These are phyloP conservation scores for Diarsia rubi DNA, from an alignment of 2,888 invertebrate species.

Conservation along the genomic window DNA sequence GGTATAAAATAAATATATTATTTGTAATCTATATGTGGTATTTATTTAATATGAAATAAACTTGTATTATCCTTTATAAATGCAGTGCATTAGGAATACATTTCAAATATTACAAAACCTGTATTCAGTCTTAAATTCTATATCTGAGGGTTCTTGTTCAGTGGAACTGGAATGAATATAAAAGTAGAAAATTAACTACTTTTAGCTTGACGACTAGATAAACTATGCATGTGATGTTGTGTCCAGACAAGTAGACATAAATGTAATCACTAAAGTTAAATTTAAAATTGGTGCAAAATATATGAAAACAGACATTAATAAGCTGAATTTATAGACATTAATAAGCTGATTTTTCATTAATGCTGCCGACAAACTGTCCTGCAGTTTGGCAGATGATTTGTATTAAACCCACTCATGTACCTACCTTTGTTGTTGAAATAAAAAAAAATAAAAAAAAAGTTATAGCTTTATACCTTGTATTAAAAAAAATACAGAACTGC, in stretches of 20 bases:
- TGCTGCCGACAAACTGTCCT: too few species aligned
- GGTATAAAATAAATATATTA: slow-evolving; percentile 57
- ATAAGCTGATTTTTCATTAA: too few species aligned
- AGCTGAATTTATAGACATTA: too few species aligned
- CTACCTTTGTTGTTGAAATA: too few species aligned
- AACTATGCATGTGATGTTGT: slow-evolving; percentile 50
- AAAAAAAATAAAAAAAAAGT: too few species aligned
- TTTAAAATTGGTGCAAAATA: background rate
- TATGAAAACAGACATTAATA: background rate
- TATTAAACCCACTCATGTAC: too few species aligned
- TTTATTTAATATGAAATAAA: slow-evolving; percentile 62
- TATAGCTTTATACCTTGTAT: too few species aligned
- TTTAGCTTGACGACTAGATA: slow-evolving; percentile 62
- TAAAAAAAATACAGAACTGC: background rate
- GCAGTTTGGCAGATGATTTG: too few species aligned
- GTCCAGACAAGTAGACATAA: slow-evolving; percentile 20
- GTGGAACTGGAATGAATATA: slow-evolving; percentile 68
- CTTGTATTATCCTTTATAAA: slow-evolving; percentile 57
- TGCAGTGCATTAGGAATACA: slow-evolving; percentile 55
- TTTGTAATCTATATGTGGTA: slow-evolving; percentile 45
- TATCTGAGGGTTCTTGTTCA: slow-evolving; percentile 46
- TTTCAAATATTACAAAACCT: slow-evolving; percentile 72
- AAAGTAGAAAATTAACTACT: slow-evolving; percentile 71
- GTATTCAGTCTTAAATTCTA: slow-evolving; percentile 82
- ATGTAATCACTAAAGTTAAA: background rate